phyloP scores from a whole-genome alignment of 2,888 invertebrate species.

The Erannis defoliaria region DNA sequence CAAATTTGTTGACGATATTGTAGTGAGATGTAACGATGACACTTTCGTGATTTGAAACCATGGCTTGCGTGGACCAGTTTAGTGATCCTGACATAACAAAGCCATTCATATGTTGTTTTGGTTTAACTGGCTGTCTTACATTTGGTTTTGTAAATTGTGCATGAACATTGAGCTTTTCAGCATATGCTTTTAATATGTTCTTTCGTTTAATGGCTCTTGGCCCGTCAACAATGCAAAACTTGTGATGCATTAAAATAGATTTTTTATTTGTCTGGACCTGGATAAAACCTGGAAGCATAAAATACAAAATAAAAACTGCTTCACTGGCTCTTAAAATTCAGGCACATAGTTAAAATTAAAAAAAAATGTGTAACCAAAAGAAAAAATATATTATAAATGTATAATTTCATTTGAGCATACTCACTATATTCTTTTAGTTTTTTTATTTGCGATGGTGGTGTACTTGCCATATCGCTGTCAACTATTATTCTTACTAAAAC shows the following conservation, averaged over 20 bases:
- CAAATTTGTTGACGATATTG: constrained; percentile 84
- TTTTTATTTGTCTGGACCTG: constrained; percentile 80
- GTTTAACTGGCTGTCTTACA: constrained; percentile 56
- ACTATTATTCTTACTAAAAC: constrained; percentile 79
- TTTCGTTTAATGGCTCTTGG: constrained; percentile 77
- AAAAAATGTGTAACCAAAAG: neutral
- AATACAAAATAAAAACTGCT: constrained; percentile 1
- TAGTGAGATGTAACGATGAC: constrained; percentile 88
- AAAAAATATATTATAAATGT: no score
- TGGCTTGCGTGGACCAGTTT: constrained; percentile 92
- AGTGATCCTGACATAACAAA: constrained; percentile 90
- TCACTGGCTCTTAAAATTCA: neutral
- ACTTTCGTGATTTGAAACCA: constrained; percentile 91
- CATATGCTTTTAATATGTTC: constrained; percentile 68
- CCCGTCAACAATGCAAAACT: constrained; percentile 90
- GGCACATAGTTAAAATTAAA: no score
- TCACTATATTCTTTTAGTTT: constrained; percentile 80
- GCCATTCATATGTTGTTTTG: constrained; percentile 62
- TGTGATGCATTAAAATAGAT: constrained; percentile 92
- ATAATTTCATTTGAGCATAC: constrained; percentile 46
- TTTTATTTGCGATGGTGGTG: constrained; percentile 80
- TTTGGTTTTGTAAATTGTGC: constrained; percentile 60
- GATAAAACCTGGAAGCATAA: constrained; percentile 72
- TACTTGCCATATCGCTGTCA: constrained; percentile 81
- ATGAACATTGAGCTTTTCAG: constrained; percentile 77